phyloP scores from a whole-genome alignment of 2,797 vertebrate genomes.

The Antennarius maculatus region DNA sequence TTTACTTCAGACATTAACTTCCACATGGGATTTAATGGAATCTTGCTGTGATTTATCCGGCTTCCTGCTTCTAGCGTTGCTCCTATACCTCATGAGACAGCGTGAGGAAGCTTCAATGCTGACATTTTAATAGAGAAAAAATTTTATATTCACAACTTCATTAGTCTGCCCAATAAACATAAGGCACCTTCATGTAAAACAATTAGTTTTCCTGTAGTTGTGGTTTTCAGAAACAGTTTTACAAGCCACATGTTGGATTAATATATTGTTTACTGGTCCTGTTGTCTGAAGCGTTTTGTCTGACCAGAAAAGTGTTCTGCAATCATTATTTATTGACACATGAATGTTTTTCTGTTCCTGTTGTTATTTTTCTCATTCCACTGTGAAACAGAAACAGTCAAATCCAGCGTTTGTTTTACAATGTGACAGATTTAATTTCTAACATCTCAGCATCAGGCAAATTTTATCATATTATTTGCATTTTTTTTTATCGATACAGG shows the following conservation, averaged over 20 bases:
- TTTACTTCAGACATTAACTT: slow-evolving; percentile 42
- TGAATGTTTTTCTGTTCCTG: not conserved
- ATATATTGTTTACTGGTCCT: slow-evolving; percentile 13
- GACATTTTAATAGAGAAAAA: slow-evolving; percentile 4
- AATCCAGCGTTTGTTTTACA: too few species aligned
- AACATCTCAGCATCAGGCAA: too few species aligned
- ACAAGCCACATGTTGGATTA: slow-evolving; percentile 23
- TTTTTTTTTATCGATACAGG: too few species aligned
- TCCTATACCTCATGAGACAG: slow-evolving; percentile 7
- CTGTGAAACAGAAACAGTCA: too few species aligned
- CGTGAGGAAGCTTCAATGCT: not conserved
- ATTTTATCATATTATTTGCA: too few species aligned
- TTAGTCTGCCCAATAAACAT: slow-evolving; percentile 47
- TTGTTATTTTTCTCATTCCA: too few species aligned
- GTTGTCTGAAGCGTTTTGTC: not conserved
- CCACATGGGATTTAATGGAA: slow-evolving; percentile 40
- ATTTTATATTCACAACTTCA: slow-evolving; percentile 23
- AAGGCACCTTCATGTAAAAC: slow-evolving; percentile 40
- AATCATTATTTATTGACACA: not conserved
- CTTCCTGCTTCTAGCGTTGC: slow-evolving; percentile 54
- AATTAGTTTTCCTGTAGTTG: slow-evolving; percentile 23
- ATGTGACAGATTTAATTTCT: too few species aligned
- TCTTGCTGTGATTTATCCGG: slow-evolving; percentile 51
- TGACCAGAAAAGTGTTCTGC: not conserved
- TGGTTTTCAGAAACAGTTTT: slow-evolving; percentile 37